Evolutionary conservation across 2,888 invertebrate species (phyloP).

Genomic region (Globia sparganii): DNA sequence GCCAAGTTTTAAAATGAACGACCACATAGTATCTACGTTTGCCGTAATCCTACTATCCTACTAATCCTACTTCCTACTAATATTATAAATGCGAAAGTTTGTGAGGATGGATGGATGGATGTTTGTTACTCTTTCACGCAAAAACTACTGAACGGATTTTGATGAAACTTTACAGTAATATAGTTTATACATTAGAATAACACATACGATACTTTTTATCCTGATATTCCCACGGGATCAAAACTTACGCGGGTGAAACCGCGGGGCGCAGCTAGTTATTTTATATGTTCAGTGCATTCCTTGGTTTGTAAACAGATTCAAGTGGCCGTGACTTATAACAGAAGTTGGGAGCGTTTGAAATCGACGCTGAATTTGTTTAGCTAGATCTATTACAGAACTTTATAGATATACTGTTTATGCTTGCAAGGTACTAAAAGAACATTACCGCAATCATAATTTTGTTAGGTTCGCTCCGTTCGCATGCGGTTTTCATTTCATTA

Average conservation of each 20-base stretch:
- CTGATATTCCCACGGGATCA: no score
- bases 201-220: no score
- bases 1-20: constrained; percentile 47
- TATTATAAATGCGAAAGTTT: no score
- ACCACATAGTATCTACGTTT: constrained; percentile 10
- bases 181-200: no score
- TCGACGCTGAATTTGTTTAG: constrained; percentile 7
- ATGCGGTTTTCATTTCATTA: constrained; percentile 32
- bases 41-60: no score
- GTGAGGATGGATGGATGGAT: no score
- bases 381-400: constrained; percentile 2
- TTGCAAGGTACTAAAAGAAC: neutral
- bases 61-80: no score
- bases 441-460: constrained; percentile 12
- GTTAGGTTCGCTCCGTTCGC: neutral
- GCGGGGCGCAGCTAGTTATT: no score
- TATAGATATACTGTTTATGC: constrained; percentile 7
- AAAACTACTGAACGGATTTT: no score
- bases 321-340: constrained; percentile 5
- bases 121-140: no score
- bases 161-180: no score
- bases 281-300: constrained; percentile 22
- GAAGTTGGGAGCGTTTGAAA: neutral
- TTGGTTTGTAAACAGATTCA: constrained; percentile 22
- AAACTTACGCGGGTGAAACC: no score